Evolutionary conservation across 2,113 vertebrate species (phyloP).

Genomic region (Coregonus clupeaformis): DNA sequence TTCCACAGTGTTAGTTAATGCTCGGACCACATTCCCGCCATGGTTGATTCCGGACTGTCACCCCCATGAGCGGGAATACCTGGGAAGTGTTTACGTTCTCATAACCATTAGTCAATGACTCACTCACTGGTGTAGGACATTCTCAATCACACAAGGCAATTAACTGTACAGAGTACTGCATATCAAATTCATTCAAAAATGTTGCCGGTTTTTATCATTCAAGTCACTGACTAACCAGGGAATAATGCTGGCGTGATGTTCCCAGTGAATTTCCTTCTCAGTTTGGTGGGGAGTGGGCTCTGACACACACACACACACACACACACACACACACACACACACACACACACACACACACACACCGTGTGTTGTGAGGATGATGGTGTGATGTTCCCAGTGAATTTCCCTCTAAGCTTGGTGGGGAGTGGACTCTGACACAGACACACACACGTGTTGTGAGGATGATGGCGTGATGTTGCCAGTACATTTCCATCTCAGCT

Average conservation of each 20-base stretch:
- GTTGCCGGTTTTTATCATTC: no score
- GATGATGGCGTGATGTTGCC: background rate
- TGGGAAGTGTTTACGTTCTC: conserved; percentile 18
- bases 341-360: no score
- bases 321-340: no score
- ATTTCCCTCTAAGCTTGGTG: no score
- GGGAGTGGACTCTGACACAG: no score
- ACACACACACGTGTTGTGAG: no score
- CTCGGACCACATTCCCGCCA: conserved; percentile 46
- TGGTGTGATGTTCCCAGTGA: no score
- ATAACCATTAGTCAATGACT: background rate
- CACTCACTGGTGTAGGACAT: background rate
- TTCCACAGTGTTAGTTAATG: conserved; percentile 24
- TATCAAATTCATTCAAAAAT: background rate
- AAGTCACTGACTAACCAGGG: background rate
- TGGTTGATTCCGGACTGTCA: conserved; percentile 30
- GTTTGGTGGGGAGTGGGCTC: no score
- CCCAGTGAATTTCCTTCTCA: background rate
- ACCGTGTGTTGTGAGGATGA: background rate
- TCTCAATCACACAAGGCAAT: background rate
- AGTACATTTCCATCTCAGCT: no score
- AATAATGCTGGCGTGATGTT: background rate
- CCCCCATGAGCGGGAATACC: conserved; percentile 12
- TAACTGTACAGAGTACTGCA: background rate
- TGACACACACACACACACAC: no score